These are phyloP conservation scores for Zosterops lateralis DNA, from an alignment of 2,113 vertebrate species.

Conservation along the genomic window DNA sequence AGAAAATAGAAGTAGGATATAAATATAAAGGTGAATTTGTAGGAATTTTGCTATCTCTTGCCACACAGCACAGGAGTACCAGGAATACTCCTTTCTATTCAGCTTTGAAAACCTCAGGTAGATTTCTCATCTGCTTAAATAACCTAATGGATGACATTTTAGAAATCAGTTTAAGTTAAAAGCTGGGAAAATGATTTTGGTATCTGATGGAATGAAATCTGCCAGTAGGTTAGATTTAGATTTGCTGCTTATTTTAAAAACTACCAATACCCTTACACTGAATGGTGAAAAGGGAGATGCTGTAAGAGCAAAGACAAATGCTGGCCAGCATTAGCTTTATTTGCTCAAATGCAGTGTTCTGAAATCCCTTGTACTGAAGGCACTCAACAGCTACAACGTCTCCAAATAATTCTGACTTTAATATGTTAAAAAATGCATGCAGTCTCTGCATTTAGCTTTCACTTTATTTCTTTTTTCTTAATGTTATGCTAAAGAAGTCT, in stretches of 20 bases:
- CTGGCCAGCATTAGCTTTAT: not conserved
- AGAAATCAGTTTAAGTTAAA: not conserved
- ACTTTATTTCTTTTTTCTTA: not conserved
- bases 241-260: not conserved
- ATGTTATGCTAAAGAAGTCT: not conserved
- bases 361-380: not conserved
- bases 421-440: not conserved
- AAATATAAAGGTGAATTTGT: not conserved
- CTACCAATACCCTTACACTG: not conserved
- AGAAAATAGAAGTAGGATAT: not conserved
- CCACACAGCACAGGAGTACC: not conserved
- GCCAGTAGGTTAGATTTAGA: not conserved
- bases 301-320: not conserved
- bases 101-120: not conserved
- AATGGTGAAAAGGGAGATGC: not conserved
- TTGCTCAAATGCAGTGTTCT: not conserved
- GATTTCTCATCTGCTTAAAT: not conserved
- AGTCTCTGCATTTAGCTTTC: not conserved
- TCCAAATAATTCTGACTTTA: not conserved
- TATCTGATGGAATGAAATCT: not conserved
- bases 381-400: not conserved
- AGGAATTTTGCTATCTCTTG: not conserved
- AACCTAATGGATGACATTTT: not conserved
- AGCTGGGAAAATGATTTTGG: not conserved
- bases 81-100: not conserved